Evolutionary conservation across 2,888 invertebrate species (phyloP).

Genomic region (Sesamia inferens): DNA sequence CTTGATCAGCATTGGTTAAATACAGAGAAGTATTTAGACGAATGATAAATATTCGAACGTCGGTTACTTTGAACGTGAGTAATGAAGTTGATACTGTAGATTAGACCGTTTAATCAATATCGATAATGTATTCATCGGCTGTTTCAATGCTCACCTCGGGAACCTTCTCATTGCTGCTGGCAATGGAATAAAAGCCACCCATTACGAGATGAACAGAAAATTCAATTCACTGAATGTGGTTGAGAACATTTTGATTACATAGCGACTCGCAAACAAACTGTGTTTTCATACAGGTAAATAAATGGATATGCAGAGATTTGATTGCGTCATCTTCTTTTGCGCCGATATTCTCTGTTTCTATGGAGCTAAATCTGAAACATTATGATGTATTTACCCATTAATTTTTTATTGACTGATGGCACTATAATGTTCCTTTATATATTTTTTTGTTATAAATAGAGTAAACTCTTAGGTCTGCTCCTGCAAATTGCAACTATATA

Average conservation of each 20-base stretch:
- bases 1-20: slow-evolving; percentile 56
- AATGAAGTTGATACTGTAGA: slow-evolving; percentile 68
- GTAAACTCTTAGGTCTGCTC: too few relatives aligned
- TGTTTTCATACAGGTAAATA: slow-evolving; percentile 73
- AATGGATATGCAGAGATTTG: slow-evolving; percentile 70
- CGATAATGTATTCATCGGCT: slow-evolving; percentile 70
- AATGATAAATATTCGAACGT: slow-evolving; percentile 62
- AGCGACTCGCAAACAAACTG: slow-evolving; percentile 68
- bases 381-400: slow-evolving; percentile 29
- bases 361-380: slow-evolving; percentile 35
- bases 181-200: slow-evolving; percentile 70
- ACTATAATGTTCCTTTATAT: neutral
- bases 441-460: neutral
- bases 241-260: slow-evolving; percentile 75
- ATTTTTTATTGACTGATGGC: slow-evolving; percentile 10
- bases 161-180: slow-evolving; percentile 58
- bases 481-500: neutral
- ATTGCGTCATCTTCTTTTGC: slow-evolving; percentile 64
- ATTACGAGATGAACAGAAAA: slow-evolving; percentile 77
- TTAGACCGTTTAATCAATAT: slow-evolving; percentile 69
- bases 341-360: slow-evolving; percentile 50
- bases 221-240: slow-evolving; percentile 75
- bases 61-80: slow-evolving; percentile 65
- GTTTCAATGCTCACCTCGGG: slow-evolving; percentile 64
- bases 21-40: slow-evolving; percentile 59